Conservation (phyloP, 2,113 vertebrate species). For the Pangasianodon gigas region DNA sequence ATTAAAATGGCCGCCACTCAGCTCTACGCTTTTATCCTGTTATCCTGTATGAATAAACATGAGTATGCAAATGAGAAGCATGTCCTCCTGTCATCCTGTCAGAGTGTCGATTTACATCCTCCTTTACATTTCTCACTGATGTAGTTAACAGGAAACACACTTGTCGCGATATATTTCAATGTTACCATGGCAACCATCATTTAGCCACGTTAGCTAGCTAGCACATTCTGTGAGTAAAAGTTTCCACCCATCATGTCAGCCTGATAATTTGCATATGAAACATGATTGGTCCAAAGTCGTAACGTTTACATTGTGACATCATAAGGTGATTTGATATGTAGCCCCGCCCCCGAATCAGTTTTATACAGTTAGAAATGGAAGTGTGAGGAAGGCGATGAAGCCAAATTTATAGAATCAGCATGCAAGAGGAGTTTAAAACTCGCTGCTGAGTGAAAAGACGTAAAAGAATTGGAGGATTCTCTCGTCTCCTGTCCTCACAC, state of each 20-base stretch:
- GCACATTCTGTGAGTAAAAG: background rate
- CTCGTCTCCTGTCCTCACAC: slow-evolving; percentile 4
- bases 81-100: background rate
- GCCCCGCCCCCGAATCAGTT: background rate
- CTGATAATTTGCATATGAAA: background rate
- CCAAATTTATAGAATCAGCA: background rate
- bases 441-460: background rate
- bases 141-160: background rate
- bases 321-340: background rate
- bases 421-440: background rate
- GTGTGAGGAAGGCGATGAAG: background rate
- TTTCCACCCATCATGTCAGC: background rate
- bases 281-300: background rate
- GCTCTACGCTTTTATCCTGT: no score
- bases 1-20: background rate
- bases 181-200: background rate
- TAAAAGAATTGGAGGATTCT: background rate
- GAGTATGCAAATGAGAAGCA: background rate
- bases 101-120: background rate
- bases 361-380: background rate
- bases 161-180: background rate
- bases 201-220: background rate
- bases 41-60: background rate
- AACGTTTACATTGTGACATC: background rate
- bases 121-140: background rate